phyloP scores from a whole-genome alignment of 2,888 invertebrate genomes.

The Diadromus collaris region DNA sequence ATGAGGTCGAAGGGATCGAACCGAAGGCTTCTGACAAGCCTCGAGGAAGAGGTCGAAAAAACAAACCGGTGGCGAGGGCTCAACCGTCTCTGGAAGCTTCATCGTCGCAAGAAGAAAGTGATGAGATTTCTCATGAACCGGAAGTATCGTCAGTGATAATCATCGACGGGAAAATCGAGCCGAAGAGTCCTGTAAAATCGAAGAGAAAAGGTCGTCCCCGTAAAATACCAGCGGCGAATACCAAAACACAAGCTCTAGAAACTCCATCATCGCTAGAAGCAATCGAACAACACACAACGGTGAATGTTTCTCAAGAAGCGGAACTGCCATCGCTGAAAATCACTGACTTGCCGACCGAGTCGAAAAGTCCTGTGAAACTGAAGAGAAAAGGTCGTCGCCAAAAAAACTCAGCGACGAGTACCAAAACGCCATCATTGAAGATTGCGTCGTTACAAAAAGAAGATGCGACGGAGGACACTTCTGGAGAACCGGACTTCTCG shows the following conservation, averaged over 20 bases:
- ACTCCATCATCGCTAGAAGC: not conserved
- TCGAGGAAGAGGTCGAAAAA: not conserved
- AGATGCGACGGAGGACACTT: not conserved
- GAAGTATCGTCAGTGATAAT: not conserved
- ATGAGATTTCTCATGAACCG: not conserved
- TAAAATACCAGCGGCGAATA: slow-evolving; percentile 20
- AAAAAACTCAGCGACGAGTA: not conserved
- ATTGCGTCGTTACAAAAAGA: not conserved
- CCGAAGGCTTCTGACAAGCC: not conserved
- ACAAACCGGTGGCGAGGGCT: too few relatives aligned
- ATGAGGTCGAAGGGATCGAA: too few relatives aligned
- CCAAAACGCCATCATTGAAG: not conserved
- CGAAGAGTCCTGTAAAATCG: not conserved
- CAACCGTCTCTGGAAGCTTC: not conserved
- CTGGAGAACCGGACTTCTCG: not conserved
- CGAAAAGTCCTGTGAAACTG: not conserved
- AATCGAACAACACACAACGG: not conserved
- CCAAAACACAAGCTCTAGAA: not conserved
- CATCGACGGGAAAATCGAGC: not conserved
- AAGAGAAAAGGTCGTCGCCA: slow-evolving; percentile 7
- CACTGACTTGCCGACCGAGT: not conserved
- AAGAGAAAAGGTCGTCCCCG: not conserved
- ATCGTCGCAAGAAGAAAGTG: not conserved
- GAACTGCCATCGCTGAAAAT: not conserved
- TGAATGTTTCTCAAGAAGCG: not conserved